A percentile compares a stretch with the other conserved stretches of the same genome.
phyloP scores from a whole-genome alignment of 2,113 vertebrate species.

The Rhinoderma darwinii region DNA sequence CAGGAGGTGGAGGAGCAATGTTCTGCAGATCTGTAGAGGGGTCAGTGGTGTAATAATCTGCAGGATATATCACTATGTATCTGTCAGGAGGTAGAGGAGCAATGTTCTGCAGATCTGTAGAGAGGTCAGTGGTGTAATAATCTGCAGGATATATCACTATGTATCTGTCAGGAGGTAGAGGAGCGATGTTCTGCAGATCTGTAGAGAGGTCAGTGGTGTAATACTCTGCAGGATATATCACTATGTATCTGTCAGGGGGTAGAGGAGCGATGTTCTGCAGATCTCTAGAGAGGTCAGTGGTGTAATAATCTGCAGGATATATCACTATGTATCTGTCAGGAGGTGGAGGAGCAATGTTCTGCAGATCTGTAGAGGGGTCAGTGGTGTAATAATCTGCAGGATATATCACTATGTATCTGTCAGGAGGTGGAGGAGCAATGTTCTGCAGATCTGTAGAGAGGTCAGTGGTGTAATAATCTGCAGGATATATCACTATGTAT shows the following conservation, averaged over 20 bases:
- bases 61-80: no score
- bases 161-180: not conserved
- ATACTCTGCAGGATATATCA: not conserved
- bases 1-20: not conserved
- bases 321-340: not conserved
- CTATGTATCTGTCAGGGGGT: not conserved
- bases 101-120: not conserved
- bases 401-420: not conserved
- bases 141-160: no score
- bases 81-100: not conserved
- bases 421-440: not conserved
- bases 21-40: no score
- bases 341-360: not conserved
- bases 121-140: no score
- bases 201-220: not conserved
- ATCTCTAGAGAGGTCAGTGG: not conserved
- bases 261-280: not conserved
- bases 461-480: not conserved
- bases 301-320: not conserved
- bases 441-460: not conserved
- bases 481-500: no score
- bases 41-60: not conserved
- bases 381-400: not conserved
- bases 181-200: not conserved
- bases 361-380: not conserved